Evolutionary conservation across 2,113 vertebrate genomes (phyloP), one percentile per base, ranked within the genome.

Genomic region (Siniperca knerii): DNA sequence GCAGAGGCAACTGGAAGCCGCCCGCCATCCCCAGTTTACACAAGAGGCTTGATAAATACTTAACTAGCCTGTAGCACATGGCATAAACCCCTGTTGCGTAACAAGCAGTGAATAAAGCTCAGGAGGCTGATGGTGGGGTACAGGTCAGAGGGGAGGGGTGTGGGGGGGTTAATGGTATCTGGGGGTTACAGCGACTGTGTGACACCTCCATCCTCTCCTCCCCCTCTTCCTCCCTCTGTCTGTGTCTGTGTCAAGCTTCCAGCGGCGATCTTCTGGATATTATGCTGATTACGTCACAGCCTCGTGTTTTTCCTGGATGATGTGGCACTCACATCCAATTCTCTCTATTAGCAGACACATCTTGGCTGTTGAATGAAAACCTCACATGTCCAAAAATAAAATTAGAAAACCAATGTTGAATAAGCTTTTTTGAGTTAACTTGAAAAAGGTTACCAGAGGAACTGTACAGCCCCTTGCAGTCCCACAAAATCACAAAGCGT

Each of bases 1-100:
- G 42, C 60, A 69, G 69, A 83, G 76, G 61, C 37, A 78, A 86
- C 73, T 62, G 73, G 86, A 76, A 92, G 85, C 69, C 10, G 76
- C 58, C 48, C 67, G 70, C 82, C 69, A 33, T 70, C 69, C 55
- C 40, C 18, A 74, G 71, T 78, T 81, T 83, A 83, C 75, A 85
- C 81, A 86, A 89, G 77, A 83, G 72, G 82, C 84, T 78, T 91
- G 85, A 94, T 92, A 90, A 93, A 92, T 93, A 90, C 88, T 88
- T 88, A 92, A 93, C 87, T 62, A 92, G 77, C 68, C 55, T 66
- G 76, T 67, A 77, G 82, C 90, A 90, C 77, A 85, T 84, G 74
- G 81, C 61, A 77, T 78, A 81, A 86, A 88, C 29, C 68, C 75
- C 21, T 87, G 77, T 85, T 92, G 89, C 8, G 60, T 86, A 88